Evolutionary conservation across 2,888 invertebrate genomes (phyloP), one percentile per base, ranked within the genome.

Genomic region (Andrena dorsata): DNA sequence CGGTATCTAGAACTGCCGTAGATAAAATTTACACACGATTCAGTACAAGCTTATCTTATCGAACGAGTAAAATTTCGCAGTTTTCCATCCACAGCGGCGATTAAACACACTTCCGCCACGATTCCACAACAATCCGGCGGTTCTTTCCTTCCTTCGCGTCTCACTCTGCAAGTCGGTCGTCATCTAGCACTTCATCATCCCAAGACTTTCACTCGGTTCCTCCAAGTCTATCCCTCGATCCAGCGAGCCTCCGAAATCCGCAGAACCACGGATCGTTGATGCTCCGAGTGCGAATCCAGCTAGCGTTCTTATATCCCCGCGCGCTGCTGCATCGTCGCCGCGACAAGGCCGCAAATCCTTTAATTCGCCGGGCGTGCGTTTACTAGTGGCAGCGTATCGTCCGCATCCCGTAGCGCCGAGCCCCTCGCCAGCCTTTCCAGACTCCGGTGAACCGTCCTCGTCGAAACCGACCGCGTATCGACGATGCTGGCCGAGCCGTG

Each of bases 11-110:
- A 20, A 32, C 20, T 13, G 7, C 23, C 20, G 49, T n/a, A 28
- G 53, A 70, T 41, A 41, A 64, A 60, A 23, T 63, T 76, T 13
- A 0, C 26, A 23, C 23, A 7, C 28, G 76, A 32, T 35, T 61
- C 47, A 10, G 35, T 32, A 20, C 8, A 41, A 1, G n/a, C 35
- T 70, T 82, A 82, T 81, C 75, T 82, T 81, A 70, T 81, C 60
- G 30, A 7, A 2, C 7, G 1, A 64, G 13, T 68, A 26, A 53
- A 65, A 65, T 16, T 58, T 49, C 10, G 4, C 28, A 23, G 61
- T 61, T 60, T 65, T 66, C 30, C 53, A 28, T 8, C 49, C 56
- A n/a, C 16, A 2, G 30, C 41, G 8, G 2, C 16, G 51, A 60
- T 28, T 49, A 53, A 58, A 35, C 2, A 35, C 2, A 41, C 63